phyloP scores from a whole-genome alignment of 2,797 vertebrate genomes.

The Netta rufina region DNA sequence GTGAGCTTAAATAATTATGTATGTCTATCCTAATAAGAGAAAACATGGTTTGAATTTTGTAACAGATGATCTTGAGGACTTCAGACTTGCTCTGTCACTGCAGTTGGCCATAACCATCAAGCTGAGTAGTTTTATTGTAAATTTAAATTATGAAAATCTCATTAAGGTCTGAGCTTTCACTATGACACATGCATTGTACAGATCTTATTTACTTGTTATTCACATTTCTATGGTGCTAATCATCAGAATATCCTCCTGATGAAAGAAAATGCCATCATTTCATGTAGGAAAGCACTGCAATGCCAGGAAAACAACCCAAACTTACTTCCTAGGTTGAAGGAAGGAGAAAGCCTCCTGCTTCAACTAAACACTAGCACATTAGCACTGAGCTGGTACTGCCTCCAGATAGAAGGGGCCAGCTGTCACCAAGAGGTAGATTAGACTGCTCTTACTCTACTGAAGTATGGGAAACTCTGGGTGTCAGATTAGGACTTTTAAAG shows the following conservation, averaged over 20 bases:
- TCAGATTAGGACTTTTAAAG: not conserved
- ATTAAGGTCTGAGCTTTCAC: conserved; percentile 7
- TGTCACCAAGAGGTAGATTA: not conserved
- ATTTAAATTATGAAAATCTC: conserved; percentile 13
- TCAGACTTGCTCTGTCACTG: not conserved
- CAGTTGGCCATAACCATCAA: not conserved
- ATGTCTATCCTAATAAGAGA: not conserved
- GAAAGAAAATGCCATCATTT: not conserved
- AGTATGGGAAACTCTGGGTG: not conserved
- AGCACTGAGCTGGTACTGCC: not conserved
- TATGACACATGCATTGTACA: not conserved
- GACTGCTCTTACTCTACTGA: not conserved
- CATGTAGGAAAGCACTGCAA: not conserved
- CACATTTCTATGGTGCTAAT: not conserved
- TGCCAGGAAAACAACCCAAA: not conserved
- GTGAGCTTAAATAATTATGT: conserved; percentile 5
- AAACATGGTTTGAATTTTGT: not conserved
- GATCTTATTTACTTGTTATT: not conserved
- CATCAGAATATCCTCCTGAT: not conserved
- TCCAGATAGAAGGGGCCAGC: not conserved
- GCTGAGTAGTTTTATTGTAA: not conserved
- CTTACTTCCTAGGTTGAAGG: not conserved
- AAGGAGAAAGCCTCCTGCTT: not conserved
- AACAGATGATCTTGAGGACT: not conserved
- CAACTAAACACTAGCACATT: not conserved